Evolutionary conservation across 1,140 invertebrate species (phyloP).

Genomic region (Cyclargus thomasi): DNA sequence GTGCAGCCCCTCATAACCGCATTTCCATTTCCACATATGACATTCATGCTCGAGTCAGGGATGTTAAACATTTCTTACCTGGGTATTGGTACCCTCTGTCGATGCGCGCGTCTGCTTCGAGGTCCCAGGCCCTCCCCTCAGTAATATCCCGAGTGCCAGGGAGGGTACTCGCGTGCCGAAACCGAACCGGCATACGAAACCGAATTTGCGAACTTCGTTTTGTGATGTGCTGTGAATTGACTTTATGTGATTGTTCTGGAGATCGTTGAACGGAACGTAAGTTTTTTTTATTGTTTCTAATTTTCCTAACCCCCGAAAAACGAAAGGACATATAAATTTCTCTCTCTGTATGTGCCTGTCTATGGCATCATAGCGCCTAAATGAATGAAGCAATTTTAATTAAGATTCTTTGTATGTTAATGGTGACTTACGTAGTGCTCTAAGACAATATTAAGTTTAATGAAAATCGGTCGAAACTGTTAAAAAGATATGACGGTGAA

Average conservation of each 20-base stretch:
- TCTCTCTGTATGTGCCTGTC: no score
- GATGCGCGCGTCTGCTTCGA: slow-evolving; percentile 63
- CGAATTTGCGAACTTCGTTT: slow-evolving; percentile 24
- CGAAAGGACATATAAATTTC: no score
- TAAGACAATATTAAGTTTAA: no score
- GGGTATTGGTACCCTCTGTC: slow-evolving; percentile 43
- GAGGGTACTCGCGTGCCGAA: slow-evolving; percentile 42
- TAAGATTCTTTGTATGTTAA: no score
- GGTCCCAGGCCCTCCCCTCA: slow-evolving; percentile 61
- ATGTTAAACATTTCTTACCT: slow-evolving; percentile 56
- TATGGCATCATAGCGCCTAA: no score
- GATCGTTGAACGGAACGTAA: slow-evolving; percentile 11
- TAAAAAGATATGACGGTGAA: no score
- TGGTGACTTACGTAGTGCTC: no score
- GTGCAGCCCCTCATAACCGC: slow-evolving; percentile 24
- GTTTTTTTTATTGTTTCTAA: slow-evolving; percentile 18
- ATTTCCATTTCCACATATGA: slow-evolving; percentile 31
- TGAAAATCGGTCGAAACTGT: no score
- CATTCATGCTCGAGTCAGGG: slow-evolving; percentile 30
- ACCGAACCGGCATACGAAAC: slow-evolving; percentile 13
- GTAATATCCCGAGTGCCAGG: slow-evolving; percentile 37
- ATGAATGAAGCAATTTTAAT: no score
- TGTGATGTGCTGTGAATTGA: slow-evolving; percentile 52
- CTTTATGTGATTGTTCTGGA: slow-evolving; percentile 40
- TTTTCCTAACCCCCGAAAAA: background rate